These are phyloP conservation scores for Cephus nigrinus DNA, from an alignment of 2,888 invertebrate genomes.

Conservation along the genomic window DNA sequence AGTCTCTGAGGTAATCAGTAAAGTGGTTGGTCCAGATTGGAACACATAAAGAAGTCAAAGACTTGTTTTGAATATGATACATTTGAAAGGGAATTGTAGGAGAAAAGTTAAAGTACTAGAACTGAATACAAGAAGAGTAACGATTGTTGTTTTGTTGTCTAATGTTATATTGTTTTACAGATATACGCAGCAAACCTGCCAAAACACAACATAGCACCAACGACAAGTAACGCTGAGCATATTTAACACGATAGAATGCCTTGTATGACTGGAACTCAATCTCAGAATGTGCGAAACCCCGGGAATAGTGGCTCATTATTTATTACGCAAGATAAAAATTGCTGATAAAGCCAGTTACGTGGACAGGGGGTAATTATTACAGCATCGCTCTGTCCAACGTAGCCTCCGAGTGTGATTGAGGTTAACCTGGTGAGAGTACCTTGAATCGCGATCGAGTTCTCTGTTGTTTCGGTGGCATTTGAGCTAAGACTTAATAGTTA, in stretches of 20 bases:
- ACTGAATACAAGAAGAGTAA: too few species aligned
- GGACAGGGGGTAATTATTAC: not conserved
- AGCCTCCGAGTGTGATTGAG: conserved; percentile 17
- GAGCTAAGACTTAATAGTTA: conserved; percentile 27
- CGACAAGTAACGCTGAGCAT: conserved; percentile 1
- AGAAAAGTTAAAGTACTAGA: too few species aligned
- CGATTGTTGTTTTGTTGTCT: too few species aligned
- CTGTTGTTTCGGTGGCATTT: conserved; percentile 55
- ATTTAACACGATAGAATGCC: not conserved
- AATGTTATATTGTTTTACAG: not conserved
- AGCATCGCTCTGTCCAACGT: conserved; percentile 8
- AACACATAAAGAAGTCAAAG: too few species aligned
- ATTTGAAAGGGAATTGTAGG: too few species aligned
- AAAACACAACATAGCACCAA: conserved; percentile 10
- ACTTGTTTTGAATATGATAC: too few species aligned
- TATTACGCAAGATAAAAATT: conserved; percentile 3
- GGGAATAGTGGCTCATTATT: not conserved
- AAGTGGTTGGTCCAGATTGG: too few species aligned
- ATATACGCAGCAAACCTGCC: conserved; percentile 10
- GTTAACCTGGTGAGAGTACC: conserved; percentile 41
- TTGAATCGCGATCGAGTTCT: conserved; percentile 54
- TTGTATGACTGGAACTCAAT: too few species aligned
- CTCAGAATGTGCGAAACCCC: conserved; percentile 2
- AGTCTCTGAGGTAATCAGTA: too few species aligned
- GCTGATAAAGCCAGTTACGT: conserved; percentile 10